These are phyloP conservation scores for Arvicanthis niloticus DNA, from an alignment of 2,113 vertebrate species.

Conservation along the genomic window DNA sequence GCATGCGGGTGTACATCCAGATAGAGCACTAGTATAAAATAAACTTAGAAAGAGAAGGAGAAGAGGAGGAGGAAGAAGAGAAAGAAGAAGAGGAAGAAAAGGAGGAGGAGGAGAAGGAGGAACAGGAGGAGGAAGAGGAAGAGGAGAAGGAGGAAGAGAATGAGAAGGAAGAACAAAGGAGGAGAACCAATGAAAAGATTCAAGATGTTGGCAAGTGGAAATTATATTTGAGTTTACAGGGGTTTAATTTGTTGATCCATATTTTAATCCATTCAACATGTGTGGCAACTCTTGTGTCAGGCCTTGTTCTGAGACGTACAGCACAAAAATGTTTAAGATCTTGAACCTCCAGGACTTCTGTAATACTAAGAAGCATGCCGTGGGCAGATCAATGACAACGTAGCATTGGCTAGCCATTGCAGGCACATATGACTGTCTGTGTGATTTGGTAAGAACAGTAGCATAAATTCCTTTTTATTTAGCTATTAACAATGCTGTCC, in stretches of 20 bases:
- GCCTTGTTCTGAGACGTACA: not conserved
- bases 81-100: no score
- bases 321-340: not conserved
- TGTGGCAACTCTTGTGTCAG: not conserved
- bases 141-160: no score
- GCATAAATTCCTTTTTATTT: not conserved
- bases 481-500: not conserved
- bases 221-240: not conserved
- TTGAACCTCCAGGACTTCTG: not conserved
- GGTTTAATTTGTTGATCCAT: constrained; percentile 3
- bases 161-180: not conserved
- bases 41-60: no score
- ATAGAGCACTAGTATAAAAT: no score
- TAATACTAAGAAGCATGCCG: not conserved
- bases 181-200: not conserved
- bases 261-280: constrained; percentile 9
- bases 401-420: not conserved
- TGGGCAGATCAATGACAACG: not conserved
- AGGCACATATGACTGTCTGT: not conserved
- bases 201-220: not conserved
- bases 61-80: no score
- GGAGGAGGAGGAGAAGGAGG: no score
- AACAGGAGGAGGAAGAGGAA: no score
- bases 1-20: no score
- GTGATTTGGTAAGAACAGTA: not conserved